These are phyloP conservation scores for Carassius carassius DNA, from an alignment of 2,113 vertebrate species.

Conservation along the genomic window DNA sequence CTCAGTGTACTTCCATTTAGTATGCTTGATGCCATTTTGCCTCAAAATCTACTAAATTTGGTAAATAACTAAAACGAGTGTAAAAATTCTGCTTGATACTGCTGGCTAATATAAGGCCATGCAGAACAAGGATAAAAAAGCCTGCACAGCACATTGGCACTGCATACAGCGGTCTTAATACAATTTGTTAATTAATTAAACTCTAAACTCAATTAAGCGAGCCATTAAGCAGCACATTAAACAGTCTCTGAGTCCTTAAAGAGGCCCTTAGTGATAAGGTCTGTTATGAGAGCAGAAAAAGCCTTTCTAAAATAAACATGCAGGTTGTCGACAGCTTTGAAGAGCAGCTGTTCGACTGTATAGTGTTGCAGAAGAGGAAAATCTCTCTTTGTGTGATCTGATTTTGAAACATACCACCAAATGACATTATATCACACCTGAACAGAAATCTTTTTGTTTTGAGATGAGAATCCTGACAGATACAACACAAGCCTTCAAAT, in stretches of 20 bases:
- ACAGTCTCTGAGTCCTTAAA: constrained; percentile 72
- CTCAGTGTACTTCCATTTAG: background rate
- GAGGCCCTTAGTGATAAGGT: constrained; percentile 67
- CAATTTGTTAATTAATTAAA: constrained; percentile 76
- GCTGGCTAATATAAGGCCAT: background rate
- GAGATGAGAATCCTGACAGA: background rate
- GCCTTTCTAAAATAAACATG: background rate
- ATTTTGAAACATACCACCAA: constrained; percentile 1
- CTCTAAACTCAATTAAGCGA: constrained; percentile 74
- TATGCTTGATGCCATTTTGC: background rate
- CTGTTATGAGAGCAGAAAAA: constrained; percentile 63
- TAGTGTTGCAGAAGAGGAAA: background rate
- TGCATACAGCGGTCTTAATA: constrained; percentile 65
- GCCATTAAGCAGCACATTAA: constrained; percentile 78
- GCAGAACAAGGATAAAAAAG: constrained; percentile 45
- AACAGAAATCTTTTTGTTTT: background rate
- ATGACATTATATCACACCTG: constrained; percentile 1
- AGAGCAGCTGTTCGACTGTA: constrained; percentile 10
- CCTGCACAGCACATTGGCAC: constrained; percentile 62
- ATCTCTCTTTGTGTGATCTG: background rate
- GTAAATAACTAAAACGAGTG: background rate
- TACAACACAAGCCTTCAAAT: constrained; percentile 1
- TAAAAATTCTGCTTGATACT: background rate
- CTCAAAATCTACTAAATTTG: background rate
- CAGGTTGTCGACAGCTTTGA: constrained; percentile 25